Conservation (phyloP, 2,113 vertebrate genomes). For the Casuarius casuarius region DNA sequence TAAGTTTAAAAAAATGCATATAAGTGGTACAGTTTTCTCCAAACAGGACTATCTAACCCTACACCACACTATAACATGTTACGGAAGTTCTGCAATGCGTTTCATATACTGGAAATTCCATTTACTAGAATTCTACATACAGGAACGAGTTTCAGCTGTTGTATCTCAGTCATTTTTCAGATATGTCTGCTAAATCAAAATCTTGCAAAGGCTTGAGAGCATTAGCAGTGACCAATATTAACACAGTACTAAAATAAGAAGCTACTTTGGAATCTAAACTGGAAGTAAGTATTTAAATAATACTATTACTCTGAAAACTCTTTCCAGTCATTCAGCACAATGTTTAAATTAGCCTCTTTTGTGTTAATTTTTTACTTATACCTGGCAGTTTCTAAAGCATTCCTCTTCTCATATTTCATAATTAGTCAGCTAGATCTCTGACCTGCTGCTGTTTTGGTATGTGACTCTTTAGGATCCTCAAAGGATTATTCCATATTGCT, state of each 20-base stretch:
- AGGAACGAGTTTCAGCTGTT: not conserved
- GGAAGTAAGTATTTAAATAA: not conserved
- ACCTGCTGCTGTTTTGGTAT: not conserved
- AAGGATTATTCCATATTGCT: not conserved
- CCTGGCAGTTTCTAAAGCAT: not conserved
- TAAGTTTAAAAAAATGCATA: not conserved
- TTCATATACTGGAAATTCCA: not conserved
- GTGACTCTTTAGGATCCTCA: not conserved
- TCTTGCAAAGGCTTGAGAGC: not conserved
- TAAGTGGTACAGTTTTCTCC: not conserved
- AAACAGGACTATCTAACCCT: not conserved
- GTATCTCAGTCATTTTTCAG: not conserved
- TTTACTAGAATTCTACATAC: not conserved
- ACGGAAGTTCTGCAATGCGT: not conserved
- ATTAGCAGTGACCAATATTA: not conserved
- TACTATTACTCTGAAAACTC: not conserved
- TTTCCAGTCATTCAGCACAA: not conserved
- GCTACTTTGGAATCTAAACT: not conserved
- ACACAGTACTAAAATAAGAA: not conserved
- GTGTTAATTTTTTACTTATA: not conserved
- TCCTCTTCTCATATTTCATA: not conserved
- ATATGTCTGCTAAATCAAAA: rapidly evolving
- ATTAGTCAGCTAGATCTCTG: not conserved
- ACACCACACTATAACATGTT: not conserved
- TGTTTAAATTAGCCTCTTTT: not conserved